phyloP scores from a whole-genome alignment of 2,888 invertebrate genomes.

The Tuta absoluta region DNA sequence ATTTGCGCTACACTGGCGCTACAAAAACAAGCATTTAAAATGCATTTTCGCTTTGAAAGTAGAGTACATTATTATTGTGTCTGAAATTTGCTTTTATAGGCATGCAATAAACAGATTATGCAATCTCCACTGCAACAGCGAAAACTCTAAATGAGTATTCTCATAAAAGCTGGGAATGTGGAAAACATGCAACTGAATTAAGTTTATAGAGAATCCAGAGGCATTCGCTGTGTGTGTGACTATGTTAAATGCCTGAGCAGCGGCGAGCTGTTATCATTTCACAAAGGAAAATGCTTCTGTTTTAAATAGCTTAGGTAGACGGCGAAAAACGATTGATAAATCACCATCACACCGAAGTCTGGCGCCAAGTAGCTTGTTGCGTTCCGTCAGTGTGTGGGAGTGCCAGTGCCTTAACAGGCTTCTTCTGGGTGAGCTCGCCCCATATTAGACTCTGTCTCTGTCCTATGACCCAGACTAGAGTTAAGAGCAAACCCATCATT shows the following conservation, averaged over 20 bases:
- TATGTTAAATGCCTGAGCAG: no score
- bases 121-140: background rate
- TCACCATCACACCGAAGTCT: no score
- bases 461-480: no score
- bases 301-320: no score
- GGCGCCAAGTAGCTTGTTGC: no score
- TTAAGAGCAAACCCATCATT: no score
- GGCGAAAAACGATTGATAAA: no score
- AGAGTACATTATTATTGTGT: background rate
- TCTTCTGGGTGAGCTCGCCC: no score
- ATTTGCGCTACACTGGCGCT: background rate
- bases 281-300: background rate
- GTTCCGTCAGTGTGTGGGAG: no score
- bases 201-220: background rate
- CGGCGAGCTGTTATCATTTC: background rate
- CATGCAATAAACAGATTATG: background rate
- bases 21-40: background rate
- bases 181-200: constrained; percentile 12
- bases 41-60: constrained; percentile 5
- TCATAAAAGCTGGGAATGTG: background rate
- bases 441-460: no score
- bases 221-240: background rate
- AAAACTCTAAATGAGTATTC: constrained; percentile 12
- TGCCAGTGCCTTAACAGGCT: no score
- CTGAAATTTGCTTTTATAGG: constrained; percentile 7